phyloP scores from a whole-genome alignment of 2,797 vertebrate genomes.

The Cetoscarus ocellatus region DNA sequence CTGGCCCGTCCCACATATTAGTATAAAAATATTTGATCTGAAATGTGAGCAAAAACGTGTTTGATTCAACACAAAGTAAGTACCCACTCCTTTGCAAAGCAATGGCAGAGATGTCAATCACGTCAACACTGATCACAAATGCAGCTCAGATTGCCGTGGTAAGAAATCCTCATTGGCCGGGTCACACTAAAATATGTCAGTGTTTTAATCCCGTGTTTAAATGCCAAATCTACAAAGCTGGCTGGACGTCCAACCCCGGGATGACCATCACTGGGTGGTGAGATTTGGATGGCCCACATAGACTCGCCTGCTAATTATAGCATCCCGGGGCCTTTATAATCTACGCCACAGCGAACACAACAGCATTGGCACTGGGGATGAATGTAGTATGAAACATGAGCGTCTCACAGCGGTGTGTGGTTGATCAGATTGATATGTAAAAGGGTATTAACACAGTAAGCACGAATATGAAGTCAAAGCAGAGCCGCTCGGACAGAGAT shows the following conservation, averaged over 20 bases:
- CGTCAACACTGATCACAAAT: background rate
- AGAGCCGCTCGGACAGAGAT: background rate
- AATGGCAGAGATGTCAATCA: background rate
- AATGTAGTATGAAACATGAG: accelerated
- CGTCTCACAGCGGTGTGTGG: accelerated
- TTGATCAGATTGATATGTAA: accelerated
- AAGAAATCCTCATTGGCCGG: background rate
- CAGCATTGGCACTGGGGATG: accelerated
- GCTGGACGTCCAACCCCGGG: background rate
- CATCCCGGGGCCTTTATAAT: constrained; percentile 47
- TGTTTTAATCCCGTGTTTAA: too few relatives aligned
- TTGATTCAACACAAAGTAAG: background rate
- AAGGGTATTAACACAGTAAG: accelerated
- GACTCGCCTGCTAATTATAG: constrained; percentile 35
- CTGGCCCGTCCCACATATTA: constrained; percentile 87
- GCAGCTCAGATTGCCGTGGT: background rate
- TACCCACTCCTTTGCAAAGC: too few relatives aligned
- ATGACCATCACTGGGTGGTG: constrained; percentile 2
- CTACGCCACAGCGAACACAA: constrained; percentile 49
- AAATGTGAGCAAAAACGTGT: constrained; percentile 5
- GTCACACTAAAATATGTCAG: background rate
- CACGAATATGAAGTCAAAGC: too few relatives aligned
- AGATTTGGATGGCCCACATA: constrained; percentile 24
- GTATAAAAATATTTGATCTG: constrained; percentile 33
- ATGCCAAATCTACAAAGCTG: background rate